phyloP scores from a whole-genome alignment of 2,888 invertebrate species.

The Altica lythri region DNA sequence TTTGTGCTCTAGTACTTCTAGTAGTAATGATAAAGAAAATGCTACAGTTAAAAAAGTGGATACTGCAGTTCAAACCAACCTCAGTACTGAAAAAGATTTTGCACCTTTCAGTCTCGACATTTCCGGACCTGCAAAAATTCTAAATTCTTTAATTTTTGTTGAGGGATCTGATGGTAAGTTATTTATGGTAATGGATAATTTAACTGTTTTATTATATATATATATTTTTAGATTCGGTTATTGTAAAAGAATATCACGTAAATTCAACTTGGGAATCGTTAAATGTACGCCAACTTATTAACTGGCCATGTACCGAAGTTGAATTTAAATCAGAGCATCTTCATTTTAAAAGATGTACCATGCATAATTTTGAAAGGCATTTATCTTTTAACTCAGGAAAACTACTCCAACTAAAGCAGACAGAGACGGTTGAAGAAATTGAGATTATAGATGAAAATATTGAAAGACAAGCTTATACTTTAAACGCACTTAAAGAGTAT shows the following conservation, averaged over 20 bases:
- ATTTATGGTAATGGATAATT: neutral
- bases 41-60: slow-evolving; percentile 25
- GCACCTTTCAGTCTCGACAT: slow-evolving; percentile 30
- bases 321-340: slow-evolving; percentile 30
- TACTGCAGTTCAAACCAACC: slow-evolving; percentile 27
- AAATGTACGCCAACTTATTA: slow-evolving; percentile 28
- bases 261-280: slow-evolving; percentile 20
- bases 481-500: slow-evolving; percentile 30
- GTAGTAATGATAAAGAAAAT: slow-evolving; percentile 4
- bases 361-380: slow-evolving; percentile 27
- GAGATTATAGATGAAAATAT: slow-evolving; percentile 25
- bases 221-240: slow-evolving; percentile 26
- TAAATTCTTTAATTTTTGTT: slow-evolving; percentile 32
- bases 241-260: slow-evolving; percentile 28
- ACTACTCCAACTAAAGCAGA: slow-evolving; percentile 26
- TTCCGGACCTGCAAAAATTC: slow-evolving; percentile 26
- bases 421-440: slow-evolving; percentile 28
- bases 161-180: slow-evolving; percentile 28
- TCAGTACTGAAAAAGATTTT: slow-evolving; percentile 15
- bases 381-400: slow-evolving; percentile 32
- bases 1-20: slow-evolving; percentile 1
- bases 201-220: neutral
- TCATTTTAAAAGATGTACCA: slow-evolving; percentile 31
- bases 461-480: slow-evolving; percentile 28
- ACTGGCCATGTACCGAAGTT: slow-evolving; percentile 32